phyloP scores from a whole-genome alignment of 2,888 invertebrate species.

The Cylindroiulus punctatus region DNA sequence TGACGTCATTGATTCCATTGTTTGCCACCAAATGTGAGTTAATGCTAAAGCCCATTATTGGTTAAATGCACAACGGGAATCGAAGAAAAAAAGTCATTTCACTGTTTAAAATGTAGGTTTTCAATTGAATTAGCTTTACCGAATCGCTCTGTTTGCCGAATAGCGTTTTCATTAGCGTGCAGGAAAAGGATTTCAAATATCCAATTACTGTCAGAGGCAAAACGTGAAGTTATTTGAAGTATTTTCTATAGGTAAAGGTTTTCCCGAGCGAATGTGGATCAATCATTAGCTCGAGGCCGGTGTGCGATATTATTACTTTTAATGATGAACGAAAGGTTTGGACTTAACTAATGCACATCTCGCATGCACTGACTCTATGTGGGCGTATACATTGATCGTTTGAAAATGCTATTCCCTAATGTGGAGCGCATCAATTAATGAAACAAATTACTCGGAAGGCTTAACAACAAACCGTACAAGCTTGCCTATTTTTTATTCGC shows the following conservation, averaged over 20 bases:
- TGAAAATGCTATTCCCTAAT: background rate
- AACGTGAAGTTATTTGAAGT: conserved; percentile 30
- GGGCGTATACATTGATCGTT: background rate
- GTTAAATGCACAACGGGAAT: background rate
- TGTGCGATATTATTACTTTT: conserved; percentile 24
- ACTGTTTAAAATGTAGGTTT: conserved; percentile 15
- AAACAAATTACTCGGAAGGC: conserved; percentile 37
- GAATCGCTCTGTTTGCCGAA: background rate
- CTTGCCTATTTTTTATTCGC: background rate
- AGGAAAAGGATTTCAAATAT: conserved; percentile 21
- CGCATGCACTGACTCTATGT: background rate
- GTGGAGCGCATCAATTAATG: conserved; percentile 28
- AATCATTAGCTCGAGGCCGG: conserved; percentile 31
- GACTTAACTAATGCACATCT: background rate
- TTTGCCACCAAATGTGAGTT: background rate
- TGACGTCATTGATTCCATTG: background rate
- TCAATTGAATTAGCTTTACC: background rate
- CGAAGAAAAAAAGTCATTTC: background rate
- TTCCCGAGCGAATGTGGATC: conserved; percentile 28
- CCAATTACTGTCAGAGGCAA: conserved; percentile 43
- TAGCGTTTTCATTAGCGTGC: conserved; percentile 31
- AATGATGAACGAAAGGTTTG: conserved; percentile 35
- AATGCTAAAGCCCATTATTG: background rate
- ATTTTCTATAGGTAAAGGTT: conserved; percentile 10
- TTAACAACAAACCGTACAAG: background rate